These are phyloP conservation scores for Alethe diademata DNA, from an alignment of 2,113 vertebrate genomes.

Conservation along the genomic window DNA sequence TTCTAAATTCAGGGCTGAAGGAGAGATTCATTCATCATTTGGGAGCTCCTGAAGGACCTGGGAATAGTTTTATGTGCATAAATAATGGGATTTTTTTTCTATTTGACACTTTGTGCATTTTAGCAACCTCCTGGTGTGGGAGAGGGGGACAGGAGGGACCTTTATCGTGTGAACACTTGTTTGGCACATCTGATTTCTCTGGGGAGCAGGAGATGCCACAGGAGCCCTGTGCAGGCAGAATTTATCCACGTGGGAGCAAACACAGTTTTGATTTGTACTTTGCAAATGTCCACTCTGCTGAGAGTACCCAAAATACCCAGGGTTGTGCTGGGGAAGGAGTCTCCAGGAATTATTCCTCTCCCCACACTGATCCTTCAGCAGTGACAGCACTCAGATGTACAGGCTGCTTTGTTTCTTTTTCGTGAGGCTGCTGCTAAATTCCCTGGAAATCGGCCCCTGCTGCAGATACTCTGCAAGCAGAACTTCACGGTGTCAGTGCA, in stretches of 20 bases:
- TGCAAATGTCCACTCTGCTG: neutral
- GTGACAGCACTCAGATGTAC: neutral
- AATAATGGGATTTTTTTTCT: neutral
- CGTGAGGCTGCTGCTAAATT: neutral
- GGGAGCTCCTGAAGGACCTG: neutral
- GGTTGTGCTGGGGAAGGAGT: neutral
- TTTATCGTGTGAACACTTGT: neutral
- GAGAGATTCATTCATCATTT: neutral
- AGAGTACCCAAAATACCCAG: neutral
- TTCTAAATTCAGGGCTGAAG: neutral
- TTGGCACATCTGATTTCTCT: neutral
- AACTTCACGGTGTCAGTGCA: rapidly evolving
- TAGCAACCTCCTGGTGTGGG: neutral
- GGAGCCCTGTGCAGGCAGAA: neutral
- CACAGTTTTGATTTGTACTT: neutral
- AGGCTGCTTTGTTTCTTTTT: neutral
- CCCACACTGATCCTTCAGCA: neutral
- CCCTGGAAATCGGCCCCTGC: neutral
- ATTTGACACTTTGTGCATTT: neutral
- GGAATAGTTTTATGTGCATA: neutral
- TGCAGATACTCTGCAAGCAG: neutral
- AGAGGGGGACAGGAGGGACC: neutral
- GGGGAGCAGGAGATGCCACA: neutral
- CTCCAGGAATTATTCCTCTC: neutral
- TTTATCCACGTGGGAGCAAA: neutral